phyloP scores from a whole-genome alignment of 2,888 invertebrate species.

The Margaritifera margaritifera region DNA sequence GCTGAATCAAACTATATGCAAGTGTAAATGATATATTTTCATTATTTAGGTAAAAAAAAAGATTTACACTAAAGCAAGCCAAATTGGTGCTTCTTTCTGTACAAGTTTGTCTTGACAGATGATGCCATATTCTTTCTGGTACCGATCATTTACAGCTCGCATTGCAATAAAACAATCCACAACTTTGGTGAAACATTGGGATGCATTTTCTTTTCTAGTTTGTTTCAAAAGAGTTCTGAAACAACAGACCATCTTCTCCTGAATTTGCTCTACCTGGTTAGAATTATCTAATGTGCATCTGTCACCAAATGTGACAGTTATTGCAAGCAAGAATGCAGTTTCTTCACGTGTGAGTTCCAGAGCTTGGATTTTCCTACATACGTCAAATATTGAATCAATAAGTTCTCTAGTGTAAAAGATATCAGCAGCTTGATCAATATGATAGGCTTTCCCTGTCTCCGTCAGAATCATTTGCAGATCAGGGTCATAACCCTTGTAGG shows the following conservation, averaged over 20 bases:
- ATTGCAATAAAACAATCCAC: constrained; percentile 41
- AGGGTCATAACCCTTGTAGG: constrained; percentile 37
- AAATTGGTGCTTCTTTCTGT: constrained; percentile 41
- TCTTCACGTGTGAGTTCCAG: constrained; percentile 31
- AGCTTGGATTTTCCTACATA: constrained; percentile 37
- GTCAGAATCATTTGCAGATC: constrained; percentile 40
- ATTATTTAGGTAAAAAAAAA: too few species aligned
- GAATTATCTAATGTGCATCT: constrained; percentile 28
- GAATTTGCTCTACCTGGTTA: constrained; percentile 33
- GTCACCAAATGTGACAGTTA: constrained; percentile 40
- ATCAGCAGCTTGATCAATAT: constrained; percentile 41
- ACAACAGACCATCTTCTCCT: constrained; percentile 30
- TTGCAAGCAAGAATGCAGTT: constrained; percentile 36
- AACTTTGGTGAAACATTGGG: constrained; percentile 34
- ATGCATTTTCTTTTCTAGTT: constrained; percentile 17
- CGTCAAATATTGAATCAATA: constrained; percentile 38
- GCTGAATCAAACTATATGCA: too few species aligned
- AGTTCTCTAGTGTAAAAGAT: constrained; percentile 39
- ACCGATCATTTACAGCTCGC: constrained; percentile 38
- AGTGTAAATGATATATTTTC: too few species aligned
- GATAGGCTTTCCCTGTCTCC: constrained; percentile 39
- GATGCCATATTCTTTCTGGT: constrained; percentile 39
- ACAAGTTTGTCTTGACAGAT: constrained; percentile 42
- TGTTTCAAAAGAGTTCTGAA: constrained; percentile 23
- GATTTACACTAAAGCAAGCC: constrained; percentile 23